Evolutionary conservation across 2,113 vertebrate genomes (phyloP).

Genomic region (Gasterosteus aculeatus): DNA sequence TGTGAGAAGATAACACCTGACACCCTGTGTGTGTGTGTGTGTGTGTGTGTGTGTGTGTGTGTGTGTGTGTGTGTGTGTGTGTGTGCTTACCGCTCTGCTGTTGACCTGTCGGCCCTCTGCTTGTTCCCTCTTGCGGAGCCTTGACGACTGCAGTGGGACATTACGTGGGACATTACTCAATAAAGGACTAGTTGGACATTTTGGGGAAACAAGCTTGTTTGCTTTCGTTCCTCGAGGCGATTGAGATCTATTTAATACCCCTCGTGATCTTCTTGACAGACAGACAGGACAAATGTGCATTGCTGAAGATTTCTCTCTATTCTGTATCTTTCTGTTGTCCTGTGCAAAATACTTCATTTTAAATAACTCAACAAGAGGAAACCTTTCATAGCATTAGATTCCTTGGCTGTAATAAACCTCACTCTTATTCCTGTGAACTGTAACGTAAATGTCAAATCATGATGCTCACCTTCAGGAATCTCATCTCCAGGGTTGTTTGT

Average conservation of each 20-base stretch:
- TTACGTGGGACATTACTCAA: neutral
- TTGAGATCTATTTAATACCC: neutral
- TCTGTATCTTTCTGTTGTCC: neutral
- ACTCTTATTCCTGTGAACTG: neutral
- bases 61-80: neutral
- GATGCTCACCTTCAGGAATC: slow-evolving; percentile 8
- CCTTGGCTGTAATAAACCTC: neutral
- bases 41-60: slow-evolving; percentile 5
- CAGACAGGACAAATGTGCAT: too few relatives aligned
- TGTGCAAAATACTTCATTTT: neutral
- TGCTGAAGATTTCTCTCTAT: neutral
- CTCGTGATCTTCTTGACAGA: neutral
- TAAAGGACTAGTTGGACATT: neutral
- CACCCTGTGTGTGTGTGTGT: neutral
- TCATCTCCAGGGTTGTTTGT: neutral
- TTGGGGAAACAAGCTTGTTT: neutral
- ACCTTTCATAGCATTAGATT: neutral
- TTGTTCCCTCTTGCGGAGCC: neutral
- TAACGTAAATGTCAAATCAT: neutral
- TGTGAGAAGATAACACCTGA: too few relatives aligned
- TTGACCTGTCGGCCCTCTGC: neutral
- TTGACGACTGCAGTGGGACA: slow-evolving; percentile 18
- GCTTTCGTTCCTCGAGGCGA: neutral
- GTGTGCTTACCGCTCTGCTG: slow-evolving; percentile 26
- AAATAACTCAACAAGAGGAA: neutral